Conservation (phyloP, 2,113 vertebrate genomes). For the Zosterops borbonicus region DNA sequence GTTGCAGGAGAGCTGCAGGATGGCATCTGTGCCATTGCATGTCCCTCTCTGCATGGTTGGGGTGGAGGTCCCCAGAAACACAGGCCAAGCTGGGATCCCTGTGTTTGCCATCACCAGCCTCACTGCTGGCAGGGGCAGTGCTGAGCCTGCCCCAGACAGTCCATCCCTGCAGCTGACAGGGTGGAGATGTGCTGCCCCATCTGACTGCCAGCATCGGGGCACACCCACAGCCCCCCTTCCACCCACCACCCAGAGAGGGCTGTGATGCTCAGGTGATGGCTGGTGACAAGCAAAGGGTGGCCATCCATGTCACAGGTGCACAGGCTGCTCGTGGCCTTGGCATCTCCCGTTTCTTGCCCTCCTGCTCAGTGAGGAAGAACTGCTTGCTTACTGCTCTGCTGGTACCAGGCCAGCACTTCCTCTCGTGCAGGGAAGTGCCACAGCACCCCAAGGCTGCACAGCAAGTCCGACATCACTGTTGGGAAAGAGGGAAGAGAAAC, state of each 20-base stretch:
- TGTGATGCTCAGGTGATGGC: not conserved
- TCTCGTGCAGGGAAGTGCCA: accelerated
- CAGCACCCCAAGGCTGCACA: not conserved
- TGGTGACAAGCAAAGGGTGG: not conserved
- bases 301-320: accelerated
- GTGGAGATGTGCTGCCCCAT: not conserved
- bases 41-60: not conserved
- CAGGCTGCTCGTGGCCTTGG: not conserved
- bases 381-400: not conserved
- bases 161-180: not conserved
- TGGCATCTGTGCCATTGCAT: not conserved
- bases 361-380: not conserved
- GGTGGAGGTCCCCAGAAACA: not conserved
- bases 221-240: not conserved
- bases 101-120: accelerated
- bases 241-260: not conserved
- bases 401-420: not conserved
- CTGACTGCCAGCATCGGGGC: not conserved
- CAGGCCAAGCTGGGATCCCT: not conserved
- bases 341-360: not conserved
- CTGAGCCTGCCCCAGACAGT: not conserved
- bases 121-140: not conserved
- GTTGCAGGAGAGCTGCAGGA: not conserved
- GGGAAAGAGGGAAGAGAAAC: not conserved
- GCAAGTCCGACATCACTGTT: not conserved